Evolutionary conservation across 2,113 vertebrate species (phyloP).

Genomic region (Podocnemis expansa): DNA sequence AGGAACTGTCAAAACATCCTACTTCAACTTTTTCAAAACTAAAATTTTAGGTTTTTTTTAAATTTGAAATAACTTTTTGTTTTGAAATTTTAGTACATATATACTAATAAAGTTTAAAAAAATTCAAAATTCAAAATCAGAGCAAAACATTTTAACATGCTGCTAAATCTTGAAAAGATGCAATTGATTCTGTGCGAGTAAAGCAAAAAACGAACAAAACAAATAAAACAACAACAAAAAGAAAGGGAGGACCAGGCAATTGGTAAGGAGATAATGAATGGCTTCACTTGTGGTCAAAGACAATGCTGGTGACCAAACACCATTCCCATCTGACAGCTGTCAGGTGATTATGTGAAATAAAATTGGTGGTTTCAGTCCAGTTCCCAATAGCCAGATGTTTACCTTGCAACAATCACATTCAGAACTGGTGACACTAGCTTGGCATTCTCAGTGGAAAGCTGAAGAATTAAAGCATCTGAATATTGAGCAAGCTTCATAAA

Average conservation of each 20-base stretch:
- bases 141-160: not conserved
- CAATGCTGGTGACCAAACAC: not conserved
- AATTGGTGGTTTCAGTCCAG: not conserved
- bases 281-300: not conserved
- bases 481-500: not conserved
- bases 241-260: not conserved
- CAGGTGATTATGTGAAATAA: not conserved
- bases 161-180: not conserved
- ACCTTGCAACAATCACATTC: not conserved
- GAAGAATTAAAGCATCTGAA: not conserved
- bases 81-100: not conserved
- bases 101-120: not conserved
- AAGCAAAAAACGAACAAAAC: too few species aligned
- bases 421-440: not conserved
- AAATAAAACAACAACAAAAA: not conserved
- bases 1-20: not conserved
- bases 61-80: not conserved
- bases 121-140: not conserved
- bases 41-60: not conserved
- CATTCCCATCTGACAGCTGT: not conserved
- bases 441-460: not conserved
- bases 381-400: not conserved
- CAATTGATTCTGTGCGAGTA: not conserved
- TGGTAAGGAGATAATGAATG: not conserved
- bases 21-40: not conserved